Conservation (phyloP, 2,888 invertebrate species). For the Minunthozetes semirufus region DNA sequence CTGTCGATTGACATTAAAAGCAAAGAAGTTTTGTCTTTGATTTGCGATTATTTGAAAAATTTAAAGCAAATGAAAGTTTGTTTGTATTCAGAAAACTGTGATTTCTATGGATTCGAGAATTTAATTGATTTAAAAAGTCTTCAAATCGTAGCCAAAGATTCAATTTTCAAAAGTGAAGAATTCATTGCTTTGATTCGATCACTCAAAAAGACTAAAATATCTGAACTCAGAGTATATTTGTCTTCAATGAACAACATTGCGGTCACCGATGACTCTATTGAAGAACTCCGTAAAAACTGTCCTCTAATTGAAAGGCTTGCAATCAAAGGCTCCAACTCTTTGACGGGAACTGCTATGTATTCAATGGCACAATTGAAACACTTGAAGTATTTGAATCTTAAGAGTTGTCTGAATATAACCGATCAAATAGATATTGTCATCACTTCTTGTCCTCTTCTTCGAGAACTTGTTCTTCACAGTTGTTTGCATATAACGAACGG, state of each 20-base stretch:
- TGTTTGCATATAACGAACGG: neutral
- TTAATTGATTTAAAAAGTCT: neutral
- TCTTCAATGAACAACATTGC: neutral
- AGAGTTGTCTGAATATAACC: conserved; percentile 3
- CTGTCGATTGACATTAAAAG: neutral
- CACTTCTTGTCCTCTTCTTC: neutral
- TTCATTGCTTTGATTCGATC: neutral
- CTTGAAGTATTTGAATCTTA: neutral
- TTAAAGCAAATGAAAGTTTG: neutral
- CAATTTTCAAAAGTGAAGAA: neutral
- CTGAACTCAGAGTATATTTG: neutral
- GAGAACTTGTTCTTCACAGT: neutral
- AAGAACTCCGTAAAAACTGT: neutral
- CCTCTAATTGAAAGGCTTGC: neutral
- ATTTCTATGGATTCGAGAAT: neutral
- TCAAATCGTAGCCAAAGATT: neutral
- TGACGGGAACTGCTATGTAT: conserved; percentile 1
- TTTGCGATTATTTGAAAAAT: neutral
- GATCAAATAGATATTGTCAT: neutral
- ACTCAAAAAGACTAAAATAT: neutral
- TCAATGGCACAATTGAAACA: neutral
- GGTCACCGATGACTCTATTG: neutral
- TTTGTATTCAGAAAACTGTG: neutral
- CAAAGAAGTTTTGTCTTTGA: neutral
- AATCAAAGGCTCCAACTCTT: conserved; percentile 6